Percentiles rank a stretch among this genome's conserved stretches.
These are phyloP conservation scores for Meteorus colon DNA, from an alignment of 2,888 invertebrate species.

Conservation along the genomic window DNA sequence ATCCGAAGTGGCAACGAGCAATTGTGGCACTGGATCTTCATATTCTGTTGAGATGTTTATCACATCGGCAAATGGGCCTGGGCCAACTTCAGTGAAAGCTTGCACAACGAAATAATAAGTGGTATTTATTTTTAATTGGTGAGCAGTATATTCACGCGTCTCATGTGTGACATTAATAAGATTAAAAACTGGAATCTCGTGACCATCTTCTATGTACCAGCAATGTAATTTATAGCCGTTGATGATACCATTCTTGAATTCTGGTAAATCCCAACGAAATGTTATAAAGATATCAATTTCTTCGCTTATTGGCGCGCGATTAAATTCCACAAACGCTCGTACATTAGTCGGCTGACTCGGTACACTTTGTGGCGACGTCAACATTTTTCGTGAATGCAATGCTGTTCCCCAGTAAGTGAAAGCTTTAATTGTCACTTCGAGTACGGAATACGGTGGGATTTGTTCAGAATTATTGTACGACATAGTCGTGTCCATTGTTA, in stretches of 20 bases:
- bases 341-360: slow-evolving; percentile 85
- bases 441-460: slow-evolving; percentile 81
- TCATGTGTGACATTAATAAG: slow-evolving; percentile 75
- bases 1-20: slow-evolving; percentile 84
- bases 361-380: slow-evolving; percentile 86
- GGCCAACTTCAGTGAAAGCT: slow-evolving; percentile 86
- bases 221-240: slow-evolving; percentile 83
- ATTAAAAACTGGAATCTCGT: slow-evolving; percentile 76
- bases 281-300: slow-evolving; percentile 60
- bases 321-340: slow-evolving; percentile 82
- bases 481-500: slow-evolving; percentile 65
- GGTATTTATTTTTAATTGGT: slow-evolving; percentile 77
- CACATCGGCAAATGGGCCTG: slow-evolving; percentile 81
- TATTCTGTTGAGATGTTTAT: slow-evolving; percentile 81
- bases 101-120: slow-evolving; percentile 84
- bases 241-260: slow-evolving; percentile 83
- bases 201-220: slow-evolving; percentile 76
- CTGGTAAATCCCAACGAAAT: slow-evolving; percentile 85
- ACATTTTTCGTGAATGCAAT: slow-evolving; percentile 76
- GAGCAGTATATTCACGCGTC: slow-evolving; percentile 77
- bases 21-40: slow-evolving; percentile 85
- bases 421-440: slow-evolving; percentile 85
- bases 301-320: slow-evolving; percentile 69
- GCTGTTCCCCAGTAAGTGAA: slow-evolving; percentile 91
- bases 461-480: slow-evolving; percentile 72